Evolutionary conservation across 2,797 vertebrate genomes (phyloP), one percentile per base, ranked within the genome.

Genomic region (Phataginus tetradactyla): DNA sequence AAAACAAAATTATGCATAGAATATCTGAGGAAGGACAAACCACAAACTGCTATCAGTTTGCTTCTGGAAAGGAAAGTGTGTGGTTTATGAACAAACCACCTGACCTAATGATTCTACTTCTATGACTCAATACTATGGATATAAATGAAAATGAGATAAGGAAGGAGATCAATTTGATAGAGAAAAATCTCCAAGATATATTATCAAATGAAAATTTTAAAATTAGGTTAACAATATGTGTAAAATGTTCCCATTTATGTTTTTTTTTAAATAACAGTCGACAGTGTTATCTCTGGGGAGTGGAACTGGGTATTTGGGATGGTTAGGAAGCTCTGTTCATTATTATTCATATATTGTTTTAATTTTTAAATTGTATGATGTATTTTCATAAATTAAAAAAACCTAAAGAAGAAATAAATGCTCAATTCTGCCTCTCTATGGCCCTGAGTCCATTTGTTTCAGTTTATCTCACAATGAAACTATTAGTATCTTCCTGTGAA

Each of bases 121-220:
- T 53, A 42, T 5, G 45, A 63, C 12, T 63, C 45, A 87, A 72
- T 64, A 57, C 45, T 66, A 61, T n/a, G 51, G 37, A 51, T 29
- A 68, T 49, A 90, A 75, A 77, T 90, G 78, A 85, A 68, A 57
- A 59, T 32, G 15, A 84, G 13, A 66, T 27, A 84, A 61, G 68
- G n/a, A 59, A 55, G 37, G 59, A 57, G 61, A 39, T 9, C 51
- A 81, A 87, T 49, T 7, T 55, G 42, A 63, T n/a, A 72, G 4
- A 84, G n/a, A 39, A 90, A 90, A 83, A 94, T 51, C 39, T 77
- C 53, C 13, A 91, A 75, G 68, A 75, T 37, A 80, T 25, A 94
- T 12, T 27, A 25, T 69, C 32, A 83, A 55, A 37, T 83, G 34
- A 61, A 75, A 86, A 80, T 7, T 86, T 66, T 37, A 81, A 91